These are phyloP conservation scores for Cydia strobilella DNA, from an alignment of 1,140 invertebrate genomes.

Conservation along the genomic window DNA sequence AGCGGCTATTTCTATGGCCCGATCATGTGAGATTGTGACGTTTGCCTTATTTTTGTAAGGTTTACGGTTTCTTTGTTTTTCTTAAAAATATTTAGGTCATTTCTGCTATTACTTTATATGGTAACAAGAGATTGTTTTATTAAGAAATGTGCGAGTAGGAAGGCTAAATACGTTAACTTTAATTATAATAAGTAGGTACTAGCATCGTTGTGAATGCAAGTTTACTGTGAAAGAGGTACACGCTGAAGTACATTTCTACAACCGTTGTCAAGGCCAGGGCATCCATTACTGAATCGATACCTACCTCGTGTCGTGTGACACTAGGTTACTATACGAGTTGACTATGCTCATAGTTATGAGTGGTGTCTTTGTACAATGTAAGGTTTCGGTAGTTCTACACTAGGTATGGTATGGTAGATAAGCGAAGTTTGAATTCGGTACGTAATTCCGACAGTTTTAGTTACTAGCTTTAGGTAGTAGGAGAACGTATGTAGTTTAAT, in stretches of 20 bases:
- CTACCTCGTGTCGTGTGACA: background rate
- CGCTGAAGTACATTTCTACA: background rate
- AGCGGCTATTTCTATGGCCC: constrained; percentile 34
- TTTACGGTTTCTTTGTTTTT: constrained; percentile 16
- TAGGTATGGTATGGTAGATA: too few relatives aligned
- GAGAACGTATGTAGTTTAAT: too few relatives aligned
- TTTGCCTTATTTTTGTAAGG: constrained; percentile 6
- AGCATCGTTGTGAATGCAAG: background rate
- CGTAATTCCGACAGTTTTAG: too few relatives aligned
- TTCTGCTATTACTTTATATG: background rate
- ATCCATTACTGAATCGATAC: constrained; percentile 1
- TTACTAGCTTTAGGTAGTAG: too few relatives aligned
- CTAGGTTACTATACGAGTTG: background rate
- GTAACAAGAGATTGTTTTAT: background rate
- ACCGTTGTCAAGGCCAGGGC: background rate
- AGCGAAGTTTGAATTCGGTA: too few relatives aligned
- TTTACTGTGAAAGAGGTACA: background rate
- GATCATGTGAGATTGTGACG: constrained; percentile 35
- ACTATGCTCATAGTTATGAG: too few relatives aligned
- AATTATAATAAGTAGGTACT: background rate
- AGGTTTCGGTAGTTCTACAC: too few relatives aligned
- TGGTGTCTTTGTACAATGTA: too few relatives aligned
- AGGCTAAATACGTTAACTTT: background rate
- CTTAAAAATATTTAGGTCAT: background rate
- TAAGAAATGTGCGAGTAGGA: background rate